Evolutionary conservation across 2,888 invertebrate genomes (phyloP).

Genomic region (Buathra laborator): DNA sequence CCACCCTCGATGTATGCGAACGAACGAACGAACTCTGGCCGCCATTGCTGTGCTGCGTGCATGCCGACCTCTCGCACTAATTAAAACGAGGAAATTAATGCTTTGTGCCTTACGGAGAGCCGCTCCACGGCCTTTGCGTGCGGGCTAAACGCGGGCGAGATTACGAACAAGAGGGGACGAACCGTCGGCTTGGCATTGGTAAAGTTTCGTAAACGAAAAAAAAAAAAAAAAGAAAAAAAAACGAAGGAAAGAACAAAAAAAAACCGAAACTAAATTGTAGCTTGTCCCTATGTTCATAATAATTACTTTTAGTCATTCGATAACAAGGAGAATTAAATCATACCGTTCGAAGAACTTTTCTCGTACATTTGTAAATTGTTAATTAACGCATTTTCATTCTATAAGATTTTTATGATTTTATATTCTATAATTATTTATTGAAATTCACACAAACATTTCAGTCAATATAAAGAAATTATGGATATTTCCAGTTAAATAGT

Average conservation of each 20-base stretch:
- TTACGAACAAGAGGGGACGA: conserved; percentile 1
- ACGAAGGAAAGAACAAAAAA: background rate
- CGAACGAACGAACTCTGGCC: conserved; percentile 72
- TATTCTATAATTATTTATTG: too few species aligned
- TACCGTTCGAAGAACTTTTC: conserved; percentile 11
- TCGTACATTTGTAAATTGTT: background rate
- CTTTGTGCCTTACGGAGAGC: conserved; percentile 67
- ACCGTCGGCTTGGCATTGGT: conserved; percentile 28
- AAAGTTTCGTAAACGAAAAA: conserved; percentile 23
- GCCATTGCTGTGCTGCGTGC: conserved; percentile 82
- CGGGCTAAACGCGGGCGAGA: conserved; percentile 33
- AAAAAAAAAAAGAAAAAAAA: conserved; percentile 5
- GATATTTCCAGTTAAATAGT: too few species aligned
- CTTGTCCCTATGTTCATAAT: conserved; percentile 5
- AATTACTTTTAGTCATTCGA: conserved; percentile 20
- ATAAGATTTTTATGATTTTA: background rate
- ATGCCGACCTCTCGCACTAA: conserved; percentile 80
- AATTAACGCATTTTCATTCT: background rate
- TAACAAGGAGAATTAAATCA: conserved; percentile 1
- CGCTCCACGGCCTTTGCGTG: conserved; percentile 48
- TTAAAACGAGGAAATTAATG: conserved; percentile 85
- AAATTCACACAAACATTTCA: too few species aligned
- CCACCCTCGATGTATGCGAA: conserved; percentile 49
- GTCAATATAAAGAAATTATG: too few species aligned
- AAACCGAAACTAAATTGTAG: conserved; percentile 30